phyloP scores from a whole-genome alignment of 2,113 vertebrate genomes.

The Myrmophylax atrothorax region DNA sequence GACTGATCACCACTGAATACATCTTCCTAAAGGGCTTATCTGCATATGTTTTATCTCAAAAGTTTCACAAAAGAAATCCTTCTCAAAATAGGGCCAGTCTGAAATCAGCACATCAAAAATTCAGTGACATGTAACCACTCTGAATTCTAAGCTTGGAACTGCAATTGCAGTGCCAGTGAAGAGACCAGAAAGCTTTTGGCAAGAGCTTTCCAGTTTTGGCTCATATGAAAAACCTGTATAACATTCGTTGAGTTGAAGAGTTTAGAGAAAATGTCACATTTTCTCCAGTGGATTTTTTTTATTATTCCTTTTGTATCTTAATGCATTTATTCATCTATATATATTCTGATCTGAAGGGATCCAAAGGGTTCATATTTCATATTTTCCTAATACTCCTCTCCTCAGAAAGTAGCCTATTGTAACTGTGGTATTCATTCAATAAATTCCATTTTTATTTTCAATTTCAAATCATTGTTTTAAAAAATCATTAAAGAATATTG shows the following conservation, averaged over 20 bases:
- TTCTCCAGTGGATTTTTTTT: neutral
- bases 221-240: neutral
- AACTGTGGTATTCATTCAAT: neutral
- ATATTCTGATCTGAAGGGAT: neutral
- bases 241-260: neutral
- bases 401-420: neutral
- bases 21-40: conserved; percentile 11
- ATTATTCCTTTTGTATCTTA: neutral
- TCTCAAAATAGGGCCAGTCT: neutral
- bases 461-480: neutral
- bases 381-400: neutral
- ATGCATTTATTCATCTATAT: neutral
- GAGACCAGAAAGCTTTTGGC: neutral
- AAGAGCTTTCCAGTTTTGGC: neutral
- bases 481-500: neutral
- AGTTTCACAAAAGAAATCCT: neutral
- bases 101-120: conserved; percentile 8
- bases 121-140: neutral
- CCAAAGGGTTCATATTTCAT: neutral
- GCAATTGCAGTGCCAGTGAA: neutral
- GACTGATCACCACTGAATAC: neutral
- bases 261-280: neutral
- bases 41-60: conserved; percentile 6
- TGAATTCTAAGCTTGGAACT: neutral
- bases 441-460: neutral